These are phyloP conservation scores for Caenorhabditis sp. DNA, from an alignment of 2,888 invertebrate genomes.

Conservation along the genomic window DNA sequence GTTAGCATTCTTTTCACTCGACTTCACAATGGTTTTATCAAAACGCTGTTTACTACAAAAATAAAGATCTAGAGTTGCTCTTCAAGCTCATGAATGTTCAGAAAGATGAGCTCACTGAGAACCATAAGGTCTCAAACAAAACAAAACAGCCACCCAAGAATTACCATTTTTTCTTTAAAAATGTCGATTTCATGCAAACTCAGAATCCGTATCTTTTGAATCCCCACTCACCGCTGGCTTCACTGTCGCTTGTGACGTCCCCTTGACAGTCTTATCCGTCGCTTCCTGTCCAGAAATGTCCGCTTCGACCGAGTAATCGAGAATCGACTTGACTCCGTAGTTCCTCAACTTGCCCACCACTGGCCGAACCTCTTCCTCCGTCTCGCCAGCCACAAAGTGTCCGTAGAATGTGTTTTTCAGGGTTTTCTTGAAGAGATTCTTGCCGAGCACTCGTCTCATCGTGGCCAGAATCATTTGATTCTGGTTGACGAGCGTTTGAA, in stretches of 20 bases:
- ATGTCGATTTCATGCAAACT: too few species aligned
- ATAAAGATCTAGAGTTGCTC: too few species aligned
- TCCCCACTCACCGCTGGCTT: conserved; percentile 48
- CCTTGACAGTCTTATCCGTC: conserved; percentile 87
- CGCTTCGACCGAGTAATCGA: conserved; percentile 98
- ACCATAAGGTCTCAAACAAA: too few species aligned
- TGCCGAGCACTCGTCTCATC: conserved; percentile 72
- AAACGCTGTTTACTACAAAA: too few species aligned
- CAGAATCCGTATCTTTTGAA: too few species aligned
- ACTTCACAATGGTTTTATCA: too few species aligned
- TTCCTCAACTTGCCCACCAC: conserved; percentile 91
- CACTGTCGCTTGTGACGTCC: conserved; percentile 41
- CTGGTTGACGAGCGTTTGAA: conserved; percentile 79
- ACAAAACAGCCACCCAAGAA: too few species aligned
- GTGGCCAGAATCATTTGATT: conserved; percentile 77
- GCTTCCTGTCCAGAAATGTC: conserved; percentile 94
- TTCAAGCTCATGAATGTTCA: too few species aligned
- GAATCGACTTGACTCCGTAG: conserved; percentile 98
- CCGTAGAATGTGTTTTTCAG: conserved; percentile 98
- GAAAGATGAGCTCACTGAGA: too few species aligned
- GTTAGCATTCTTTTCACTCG: too few species aligned
- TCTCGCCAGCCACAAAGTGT: conserved; percentile 97
- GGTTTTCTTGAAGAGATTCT: conserved; percentile 67
- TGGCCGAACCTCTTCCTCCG: conserved; percentile 87
- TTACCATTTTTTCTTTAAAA: too few species aligned